Evolutionary conservation across 2,888 invertebrate genomes (phyloP), one percentile per base, ranked within the genome.

Genomic region (Yponomeuta plumbellus): DNA sequence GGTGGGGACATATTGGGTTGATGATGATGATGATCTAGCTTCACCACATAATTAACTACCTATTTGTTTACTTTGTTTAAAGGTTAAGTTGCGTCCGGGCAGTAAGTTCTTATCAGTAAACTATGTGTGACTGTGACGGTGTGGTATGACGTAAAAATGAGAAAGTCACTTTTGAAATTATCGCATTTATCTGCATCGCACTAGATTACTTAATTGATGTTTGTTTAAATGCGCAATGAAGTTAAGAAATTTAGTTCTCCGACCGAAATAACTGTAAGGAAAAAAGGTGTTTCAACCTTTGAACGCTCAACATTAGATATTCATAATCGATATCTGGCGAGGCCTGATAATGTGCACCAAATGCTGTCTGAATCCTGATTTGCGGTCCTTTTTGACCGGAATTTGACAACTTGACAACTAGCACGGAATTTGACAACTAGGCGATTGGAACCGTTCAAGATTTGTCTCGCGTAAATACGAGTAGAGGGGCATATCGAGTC

Each of bases 11-110:
- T n/a, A n/a, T n/a, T n/a, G n/a, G n/a, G n/a, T n/a, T n/a, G n/a
- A n/a, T n/a, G n/a, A n/a, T n/a, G n/a, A n/a, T n/a, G n/a, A n/a
- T 44, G 1, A 20, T 58, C 11, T 11, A 58, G 1, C 1, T 20
- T 13, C 59, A 20, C 59, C 22, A 59, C 20, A 22, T 22, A n/a
- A 13, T 13, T 13, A 10, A 10, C 4, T 59, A 59, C 4, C 13
- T n/a, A 22, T 23, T 23, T 23, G 20, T 59, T 59, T 58, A 58
- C 20, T 22, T 58, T 20, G 20, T 58, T 20, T 59, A 21, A 59
- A 59, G 59, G 59, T 59, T 59, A 59, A 11, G 3, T 59, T 22
- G 23, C 23, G 11, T 59, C 59, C 22, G 13, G 59, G 59, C 59
- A 22, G 20, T 23, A 59, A 11, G 34, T 59, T 11, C 21, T 59